Evolutionary conservation across 2,113 vertebrate species (phyloP).

Genomic region (Arothron firmamentum): DNA sequence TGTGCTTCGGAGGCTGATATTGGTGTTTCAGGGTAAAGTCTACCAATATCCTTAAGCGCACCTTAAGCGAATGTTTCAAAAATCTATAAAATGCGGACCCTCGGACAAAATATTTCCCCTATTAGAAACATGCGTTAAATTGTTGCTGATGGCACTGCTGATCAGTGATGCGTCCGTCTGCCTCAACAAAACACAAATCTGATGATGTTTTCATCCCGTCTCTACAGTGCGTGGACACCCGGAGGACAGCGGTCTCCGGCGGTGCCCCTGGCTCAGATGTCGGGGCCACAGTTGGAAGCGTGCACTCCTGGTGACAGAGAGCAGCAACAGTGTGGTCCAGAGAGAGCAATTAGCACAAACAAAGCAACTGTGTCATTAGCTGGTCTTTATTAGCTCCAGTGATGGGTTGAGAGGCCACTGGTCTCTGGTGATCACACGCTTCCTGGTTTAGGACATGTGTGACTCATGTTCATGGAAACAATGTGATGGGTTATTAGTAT

Average conservation of each 20-base stretch:
- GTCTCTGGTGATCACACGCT: slow-evolving; percentile 58
- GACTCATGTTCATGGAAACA: slow-evolving; percentile 20
- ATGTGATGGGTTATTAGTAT: too few relatives aligned
- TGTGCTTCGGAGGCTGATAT: too few relatives aligned
- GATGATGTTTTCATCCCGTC: slow-evolving; percentile 28
- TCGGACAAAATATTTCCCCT: too few relatives aligned
- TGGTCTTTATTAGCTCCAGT: slow-evolving; percentile 71
- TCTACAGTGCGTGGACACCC: slow-evolving; percentile 46
- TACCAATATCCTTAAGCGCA: too few relatives aligned
- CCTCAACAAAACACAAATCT: slow-evolving; percentile 30
- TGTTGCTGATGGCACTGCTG: too few relatives aligned
- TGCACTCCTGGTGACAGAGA: slow-evolving; percentile 62
- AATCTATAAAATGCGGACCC: too few relatives aligned
- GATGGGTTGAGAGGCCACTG: slow-evolving; percentile 69
- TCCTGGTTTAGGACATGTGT: slow-evolving; percentile 32
- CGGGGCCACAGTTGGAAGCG: slow-evolving; percentile 45
- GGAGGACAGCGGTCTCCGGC: slow-evolving; percentile 55
- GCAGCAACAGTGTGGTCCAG: slow-evolving; percentile 49
- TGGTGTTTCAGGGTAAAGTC: too few relatives aligned
- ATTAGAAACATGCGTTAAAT: too few relatives aligned
- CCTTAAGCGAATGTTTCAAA: too few relatives aligned
- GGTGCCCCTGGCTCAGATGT: slow-evolving; percentile 37
- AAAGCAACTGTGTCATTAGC: slow-evolving; percentile 66
- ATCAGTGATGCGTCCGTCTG: neutral
- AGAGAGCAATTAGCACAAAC: slow-evolving; percentile 74